Percentiles rank a stretch among this genome's conserved stretches.
phyloP scores from a whole-genome alignment of 2,113 vertebrate genomes.

The Apodemus sylvaticus region DNA sequence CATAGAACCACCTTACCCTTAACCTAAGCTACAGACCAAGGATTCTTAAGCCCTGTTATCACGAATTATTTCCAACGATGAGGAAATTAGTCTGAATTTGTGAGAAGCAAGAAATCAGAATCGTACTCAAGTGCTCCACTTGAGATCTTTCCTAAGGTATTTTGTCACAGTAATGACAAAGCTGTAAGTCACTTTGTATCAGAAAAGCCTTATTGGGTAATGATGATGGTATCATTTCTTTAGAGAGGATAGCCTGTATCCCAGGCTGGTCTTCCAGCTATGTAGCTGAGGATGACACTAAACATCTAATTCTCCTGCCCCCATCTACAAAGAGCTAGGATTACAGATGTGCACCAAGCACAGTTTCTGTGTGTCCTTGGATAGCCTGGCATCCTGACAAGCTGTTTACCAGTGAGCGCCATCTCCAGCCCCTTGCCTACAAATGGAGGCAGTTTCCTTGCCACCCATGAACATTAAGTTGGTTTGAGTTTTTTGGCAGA shows the following conservation, averaged over 20 bases:
- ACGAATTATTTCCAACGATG: neutral
- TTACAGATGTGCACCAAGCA: neutral
- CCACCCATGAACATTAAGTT: neutral
- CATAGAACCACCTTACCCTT: neutral
- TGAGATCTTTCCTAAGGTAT: neutral
- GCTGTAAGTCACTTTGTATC: neutral
- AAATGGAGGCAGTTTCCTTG: neutral
- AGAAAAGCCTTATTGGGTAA: neutral
- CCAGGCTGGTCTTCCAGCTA: neutral
- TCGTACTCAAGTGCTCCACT: neutral
- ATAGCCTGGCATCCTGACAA: neutral
- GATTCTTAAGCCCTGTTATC: neutral
- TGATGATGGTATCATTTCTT: neutral
- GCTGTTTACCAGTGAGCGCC: neutral
- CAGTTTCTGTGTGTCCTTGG: neutral
- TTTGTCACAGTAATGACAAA: neutral
- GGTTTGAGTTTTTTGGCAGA: neutral
- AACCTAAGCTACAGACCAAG: neutral
- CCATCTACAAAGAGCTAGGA: neutral
- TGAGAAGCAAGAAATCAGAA: neutral
- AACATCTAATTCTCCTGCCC: neutral
- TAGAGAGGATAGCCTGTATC: neutral
- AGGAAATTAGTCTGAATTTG: neutral
- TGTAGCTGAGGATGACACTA: neutral
- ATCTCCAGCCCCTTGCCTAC: neutral